Conservation (phyloP, 2,113 vertebrate species). For the Trochalopteron elliotii region DNA sequence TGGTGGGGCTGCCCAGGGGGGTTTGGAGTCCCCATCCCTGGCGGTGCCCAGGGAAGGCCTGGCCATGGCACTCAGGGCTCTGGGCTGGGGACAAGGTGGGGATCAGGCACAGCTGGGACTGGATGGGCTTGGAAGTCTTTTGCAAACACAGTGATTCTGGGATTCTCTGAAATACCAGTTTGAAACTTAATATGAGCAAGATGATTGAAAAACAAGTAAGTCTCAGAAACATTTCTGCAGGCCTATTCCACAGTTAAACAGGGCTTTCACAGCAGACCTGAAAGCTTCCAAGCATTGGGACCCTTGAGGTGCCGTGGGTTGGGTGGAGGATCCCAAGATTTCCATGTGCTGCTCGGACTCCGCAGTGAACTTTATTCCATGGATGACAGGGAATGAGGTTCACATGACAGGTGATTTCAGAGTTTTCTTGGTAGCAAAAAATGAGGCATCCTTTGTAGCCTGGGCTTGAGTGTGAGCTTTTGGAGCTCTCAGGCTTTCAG, state of each 20-base stretch:
- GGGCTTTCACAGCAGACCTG: neutral
- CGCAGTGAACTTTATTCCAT: neutral
- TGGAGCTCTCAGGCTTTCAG: neutral
- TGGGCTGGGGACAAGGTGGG: neutral
- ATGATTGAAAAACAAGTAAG: neutral
- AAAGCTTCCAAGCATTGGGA: neutral
- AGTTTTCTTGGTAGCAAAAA: neutral
- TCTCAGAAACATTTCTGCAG: neutral
- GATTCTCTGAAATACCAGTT: neutral
- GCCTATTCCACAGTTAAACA: neutral
- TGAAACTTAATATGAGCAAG: neutral
- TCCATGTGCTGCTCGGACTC: neutral
- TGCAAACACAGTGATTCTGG: no score
- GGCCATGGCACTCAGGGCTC: neutral
- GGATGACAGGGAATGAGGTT: neutral
- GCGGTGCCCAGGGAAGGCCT: neutral
- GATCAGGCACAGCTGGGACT: neutral
- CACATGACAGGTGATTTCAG: neutral
- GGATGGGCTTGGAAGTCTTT: neutral
- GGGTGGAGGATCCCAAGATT: neutral
- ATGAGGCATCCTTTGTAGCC: neutral
- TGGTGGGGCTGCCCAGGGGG: neutral
- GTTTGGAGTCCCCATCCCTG: neutral
- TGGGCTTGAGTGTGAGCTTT: neutral
- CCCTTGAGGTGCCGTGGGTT: rapidly evolving